A percentile compares a stretch with the other conserved stretches of the same genome.
These are phyloP conservation scores for Chiloscyllium plagiosum DNA, from an alignment of 2,113 vertebrate genomes.

Conservation along the genomic window DNA sequence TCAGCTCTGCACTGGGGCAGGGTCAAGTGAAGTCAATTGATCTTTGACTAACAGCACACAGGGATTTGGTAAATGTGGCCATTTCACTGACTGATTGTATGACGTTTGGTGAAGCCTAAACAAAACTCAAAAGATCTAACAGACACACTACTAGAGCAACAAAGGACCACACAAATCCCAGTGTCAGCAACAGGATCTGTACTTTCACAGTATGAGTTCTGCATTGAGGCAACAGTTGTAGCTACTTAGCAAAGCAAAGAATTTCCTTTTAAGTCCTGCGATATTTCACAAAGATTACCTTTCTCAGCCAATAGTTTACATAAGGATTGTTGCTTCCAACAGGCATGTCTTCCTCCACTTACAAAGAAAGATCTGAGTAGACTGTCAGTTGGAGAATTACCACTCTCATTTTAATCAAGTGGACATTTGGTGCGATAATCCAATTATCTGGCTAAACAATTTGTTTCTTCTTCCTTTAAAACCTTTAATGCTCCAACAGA, in stretches of 20 bases:
- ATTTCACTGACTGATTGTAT: slow-evolving; percentile 7
- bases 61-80: not conserved
- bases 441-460: not conserved
- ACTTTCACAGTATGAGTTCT: slow-evolving; percentile 36
- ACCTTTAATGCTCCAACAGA: not conserved
- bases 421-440: not conserved
- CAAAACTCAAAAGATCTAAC: slow-evolving; percentile 20
- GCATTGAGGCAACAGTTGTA: slow-evolving; percentile 16
- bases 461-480: not conserved
- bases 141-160: slow-evolving; percentile 36
- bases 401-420: not conserved
- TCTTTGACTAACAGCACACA: not conserved
- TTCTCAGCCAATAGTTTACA: not conserved
- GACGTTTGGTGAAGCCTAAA: slow-evolving; percentile 14
- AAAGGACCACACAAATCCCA: slow-evolving; percentile 42
- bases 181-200: slow-evolving; percentile 30
- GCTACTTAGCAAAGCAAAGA: slow-evolving; percentile 4
- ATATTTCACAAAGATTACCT: slow-evolving; percentile 31
- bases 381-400: not conserved
- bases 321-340: not conserved
- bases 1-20: not conserved
- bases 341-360: not conserved
- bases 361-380: not conserved
- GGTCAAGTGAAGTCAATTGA: not conserved
- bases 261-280: slow-evolving; percentile 10